Conservation (phyloP, 2,888 invertebrate species). For the Tupiocoris notatus region DNA sequence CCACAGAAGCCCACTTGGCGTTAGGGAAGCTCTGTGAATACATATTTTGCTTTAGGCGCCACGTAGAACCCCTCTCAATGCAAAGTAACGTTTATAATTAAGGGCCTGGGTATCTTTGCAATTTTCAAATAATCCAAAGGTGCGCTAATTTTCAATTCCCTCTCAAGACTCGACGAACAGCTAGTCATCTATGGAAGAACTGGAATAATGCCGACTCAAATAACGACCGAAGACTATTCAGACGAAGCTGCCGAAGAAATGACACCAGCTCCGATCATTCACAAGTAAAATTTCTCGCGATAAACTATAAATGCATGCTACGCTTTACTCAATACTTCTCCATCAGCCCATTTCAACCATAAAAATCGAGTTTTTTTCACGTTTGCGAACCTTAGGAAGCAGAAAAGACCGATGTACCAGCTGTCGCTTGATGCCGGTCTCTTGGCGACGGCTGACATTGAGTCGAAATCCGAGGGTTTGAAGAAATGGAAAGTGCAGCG, state of each 20-base stretch:
- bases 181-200: slow-evolving; percentile 56
- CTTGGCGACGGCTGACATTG: slow-evolving; percentile 37
- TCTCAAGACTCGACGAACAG: slow-evolving; percentile 63
- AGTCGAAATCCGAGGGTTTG: slow-evolving; percentile 27
- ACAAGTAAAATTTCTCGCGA: background rate
- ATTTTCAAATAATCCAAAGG: background rate
- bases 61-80: too few relatives aligned
- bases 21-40: too few relatives aligned
- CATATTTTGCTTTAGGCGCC: too few relatives aligned
- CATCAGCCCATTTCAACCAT: too few relatives aligned
- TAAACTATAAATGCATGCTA: background rate
- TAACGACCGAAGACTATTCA: slow-evolving; percentile 47
- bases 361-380: too few relatives aligned
- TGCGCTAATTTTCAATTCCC: background rate
- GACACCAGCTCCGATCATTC: slow-evolving; percentile 44
- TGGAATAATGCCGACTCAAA: slow-evolving; percentile 49
- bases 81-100: too few relatives aligned
- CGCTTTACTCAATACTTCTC: too few relatives aligned
- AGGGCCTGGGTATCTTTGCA: too few relatives aligned
- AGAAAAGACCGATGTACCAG: slow-evolving; percentile 46
- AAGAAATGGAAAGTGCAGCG: slow-evolving; percentile 48
- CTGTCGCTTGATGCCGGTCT: slow-evolving; percentile 50
- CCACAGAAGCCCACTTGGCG: too few relatives aligned
- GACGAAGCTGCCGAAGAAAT: slow-evolving; percentile 40
- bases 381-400: too few relatives aligned